Percentiles rank a stretch among this genome's conserved stretches.
Conservation (phyloP, 2,888 invertebrate species). For the Drosophila mettleri region DNA sequence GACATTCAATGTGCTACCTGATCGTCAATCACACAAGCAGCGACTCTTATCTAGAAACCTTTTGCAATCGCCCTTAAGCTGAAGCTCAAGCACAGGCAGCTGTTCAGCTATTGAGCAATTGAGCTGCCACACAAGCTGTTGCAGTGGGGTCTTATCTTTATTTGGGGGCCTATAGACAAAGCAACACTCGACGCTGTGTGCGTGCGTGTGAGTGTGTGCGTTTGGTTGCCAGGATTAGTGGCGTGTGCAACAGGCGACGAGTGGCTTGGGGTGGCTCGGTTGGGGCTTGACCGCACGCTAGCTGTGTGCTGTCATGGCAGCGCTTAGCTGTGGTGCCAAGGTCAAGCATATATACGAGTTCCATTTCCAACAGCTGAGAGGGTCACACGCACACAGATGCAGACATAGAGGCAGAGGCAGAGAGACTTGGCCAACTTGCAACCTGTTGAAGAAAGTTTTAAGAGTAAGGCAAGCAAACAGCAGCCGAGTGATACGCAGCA, state of each 20-base stretch:
- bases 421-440: conserved; percentile 34
- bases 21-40: conserved; percentile 6
- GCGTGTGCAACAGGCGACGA: conserved; percentile 55
- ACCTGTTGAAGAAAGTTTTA: conserved; percentile 73
- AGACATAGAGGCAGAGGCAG: conserved; percentile 8
- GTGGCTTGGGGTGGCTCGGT: neutral
- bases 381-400: conserved; percentile 8
- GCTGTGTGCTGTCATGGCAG: conserved; percentile 66
- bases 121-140: conserved; percentile 7
- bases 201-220: neutral
- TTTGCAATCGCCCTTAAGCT: neutral
- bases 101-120: neutral
- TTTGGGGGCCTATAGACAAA: conserved; percentile 1
- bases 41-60: conserved; percentile 3
- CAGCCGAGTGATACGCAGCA: conserved; percentile 40
- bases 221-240: conserved; percentile 55
- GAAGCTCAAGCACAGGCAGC: neutral
- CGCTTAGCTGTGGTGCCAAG: conserved; percentile 61
- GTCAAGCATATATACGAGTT: conserved; percentile 45
- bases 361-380: conserved; percentile 36
- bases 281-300: conserved; percentile 31
- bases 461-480: conserved; percentile 43
- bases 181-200: neutral
- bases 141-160: neutral
- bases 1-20: neutral